Conservation (phyloP, 92 coral and sea anemone genomes). For the Hydrozoanthus gracilis region DNA sequence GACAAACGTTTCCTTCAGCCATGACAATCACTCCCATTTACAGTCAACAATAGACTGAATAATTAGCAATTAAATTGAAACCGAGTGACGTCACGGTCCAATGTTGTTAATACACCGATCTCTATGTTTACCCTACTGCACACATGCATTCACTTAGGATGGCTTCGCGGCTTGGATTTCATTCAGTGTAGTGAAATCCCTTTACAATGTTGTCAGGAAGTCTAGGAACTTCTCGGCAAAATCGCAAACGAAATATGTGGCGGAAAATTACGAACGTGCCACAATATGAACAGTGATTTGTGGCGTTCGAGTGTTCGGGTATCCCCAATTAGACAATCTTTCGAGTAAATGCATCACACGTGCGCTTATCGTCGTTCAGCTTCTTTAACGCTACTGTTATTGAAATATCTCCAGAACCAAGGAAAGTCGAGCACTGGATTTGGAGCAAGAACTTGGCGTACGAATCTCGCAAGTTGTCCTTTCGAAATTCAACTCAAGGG, state of each 20-base stretch:
- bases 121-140: conserved; percentile 57
- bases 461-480: conserved; percentile 29
- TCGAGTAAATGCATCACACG: conserved; percentile 39
- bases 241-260: conserved; percentile 22
- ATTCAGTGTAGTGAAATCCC: conserved; percentile 33
- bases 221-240: conserved; percentile 32
- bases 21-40: conserved; percentile 46
- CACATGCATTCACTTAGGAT: conserved; percentile 59
- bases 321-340: conserved; percentile 28
- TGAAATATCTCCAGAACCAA: conserved; percentile 70
- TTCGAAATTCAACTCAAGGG: conserved; percentile 14
- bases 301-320: not conserved
- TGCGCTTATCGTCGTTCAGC: conserved; percentile 30
- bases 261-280: not conserved
- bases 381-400: conserved; percentile 63
- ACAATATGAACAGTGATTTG: not conserved
- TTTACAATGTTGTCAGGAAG: conserved; percentile 42
- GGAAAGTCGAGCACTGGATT: conserved; percentile 50
- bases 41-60: conserved; percentile 49
- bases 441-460: conserved; percentile 30
- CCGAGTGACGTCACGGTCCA: conserved; percentile 67
- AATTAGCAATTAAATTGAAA: conserved; percentile 75
- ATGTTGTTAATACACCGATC: conserved; percentile 49
- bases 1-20: conserved; percentile 28
- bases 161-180: conserved; percentile 58